phyloP scores from a whole-genome alignment of 2,113 vertebrate genomes.

The Alectura lathami region DNA sequence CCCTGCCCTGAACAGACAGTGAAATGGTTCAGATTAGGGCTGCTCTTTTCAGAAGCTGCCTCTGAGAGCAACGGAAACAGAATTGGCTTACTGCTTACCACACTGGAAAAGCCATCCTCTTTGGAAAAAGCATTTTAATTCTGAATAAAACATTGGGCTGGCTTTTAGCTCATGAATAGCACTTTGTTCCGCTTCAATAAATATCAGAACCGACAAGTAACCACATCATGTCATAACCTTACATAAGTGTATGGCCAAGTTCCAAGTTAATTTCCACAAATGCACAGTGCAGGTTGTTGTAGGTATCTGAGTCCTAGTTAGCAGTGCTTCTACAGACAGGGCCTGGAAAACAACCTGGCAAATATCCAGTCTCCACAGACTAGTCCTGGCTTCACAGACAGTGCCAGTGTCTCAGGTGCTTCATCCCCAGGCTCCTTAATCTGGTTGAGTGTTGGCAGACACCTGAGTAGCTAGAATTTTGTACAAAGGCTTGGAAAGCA shows the following conservation, averaged over 20 bases:
- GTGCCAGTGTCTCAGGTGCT: not conserved
- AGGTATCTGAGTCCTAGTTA: not conserved
- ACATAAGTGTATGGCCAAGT: not conserved
- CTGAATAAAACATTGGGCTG: conserved; percentile 59
- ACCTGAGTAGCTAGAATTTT: not conserved
- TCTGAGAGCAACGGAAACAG: not conserved
- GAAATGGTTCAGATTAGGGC: not conserved
- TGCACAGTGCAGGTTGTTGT: not conserved
- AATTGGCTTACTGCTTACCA: not conserved
- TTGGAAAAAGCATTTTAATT: conserved; percentile 49
- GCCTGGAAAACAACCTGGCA: not conserved
- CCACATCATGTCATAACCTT: conserved; percentile 23
- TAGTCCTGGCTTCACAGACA: not conserved
- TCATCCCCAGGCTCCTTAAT: not conserved
- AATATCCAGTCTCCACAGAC: not conserved
- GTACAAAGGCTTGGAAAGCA: not conserved
- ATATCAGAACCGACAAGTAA: conserved; percentile 6
- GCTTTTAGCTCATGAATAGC: conserved; percentile 53
- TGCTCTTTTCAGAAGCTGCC: not conserved
- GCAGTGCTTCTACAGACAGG: not conserved
- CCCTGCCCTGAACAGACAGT: not conserved
- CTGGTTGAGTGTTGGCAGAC: not conserved
- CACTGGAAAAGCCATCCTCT: conserved; percentile 15
- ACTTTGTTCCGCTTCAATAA: conserved; percentile 42
- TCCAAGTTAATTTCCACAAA: conserved; percentile 18